phyloP scores from a whole-genome alignment of 2,113 vertebrate genomes.

The Piaya cayana region DNA sequence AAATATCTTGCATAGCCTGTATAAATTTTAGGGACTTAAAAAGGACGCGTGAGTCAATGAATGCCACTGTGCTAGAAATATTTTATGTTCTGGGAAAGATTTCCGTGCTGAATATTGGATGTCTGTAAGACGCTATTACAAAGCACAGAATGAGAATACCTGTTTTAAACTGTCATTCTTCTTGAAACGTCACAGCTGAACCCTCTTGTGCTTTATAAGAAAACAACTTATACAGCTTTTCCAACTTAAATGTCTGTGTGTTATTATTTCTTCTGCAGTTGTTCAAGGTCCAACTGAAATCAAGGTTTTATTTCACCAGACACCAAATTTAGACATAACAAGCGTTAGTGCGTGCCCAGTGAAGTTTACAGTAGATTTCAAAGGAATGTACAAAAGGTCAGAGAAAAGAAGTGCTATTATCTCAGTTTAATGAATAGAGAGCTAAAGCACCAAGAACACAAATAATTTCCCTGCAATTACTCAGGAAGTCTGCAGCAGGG shows the following conservation, averaged over 20 bases:
- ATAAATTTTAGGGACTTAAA: slow-evolving; percentile 18
- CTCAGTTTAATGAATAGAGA: not conserved
- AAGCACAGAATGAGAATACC: not conserved
- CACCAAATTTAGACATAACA: not conserved
- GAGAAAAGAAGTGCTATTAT: not conserved
- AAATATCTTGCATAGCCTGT: slow-evolving; percentile 24
- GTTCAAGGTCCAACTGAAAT: not conserved
- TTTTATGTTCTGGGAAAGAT: not conserved
- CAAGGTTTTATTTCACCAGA: not conserved
- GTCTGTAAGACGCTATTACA: not conserved
- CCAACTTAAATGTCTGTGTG: not conserved
- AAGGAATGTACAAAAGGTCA: not conserved
- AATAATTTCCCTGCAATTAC: not conserved
- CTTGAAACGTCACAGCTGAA: not conserved
- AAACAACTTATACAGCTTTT: not conserved
- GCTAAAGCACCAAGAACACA: not conserved
- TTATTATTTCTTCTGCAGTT: not conserved
- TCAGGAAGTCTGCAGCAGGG: not conserved
- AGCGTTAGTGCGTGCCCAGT: not conserved
- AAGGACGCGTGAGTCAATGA: slow-evolving; percentile 28
- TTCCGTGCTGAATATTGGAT: not conserved
- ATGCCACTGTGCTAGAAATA: not conserved
- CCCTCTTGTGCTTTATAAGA: not conserved
- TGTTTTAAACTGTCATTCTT: not conserved
- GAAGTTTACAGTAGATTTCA: not conserved